Conservation (phyloP, 2,888 invertebrate genomes). For the Mesoligia furuncula region DNA sequence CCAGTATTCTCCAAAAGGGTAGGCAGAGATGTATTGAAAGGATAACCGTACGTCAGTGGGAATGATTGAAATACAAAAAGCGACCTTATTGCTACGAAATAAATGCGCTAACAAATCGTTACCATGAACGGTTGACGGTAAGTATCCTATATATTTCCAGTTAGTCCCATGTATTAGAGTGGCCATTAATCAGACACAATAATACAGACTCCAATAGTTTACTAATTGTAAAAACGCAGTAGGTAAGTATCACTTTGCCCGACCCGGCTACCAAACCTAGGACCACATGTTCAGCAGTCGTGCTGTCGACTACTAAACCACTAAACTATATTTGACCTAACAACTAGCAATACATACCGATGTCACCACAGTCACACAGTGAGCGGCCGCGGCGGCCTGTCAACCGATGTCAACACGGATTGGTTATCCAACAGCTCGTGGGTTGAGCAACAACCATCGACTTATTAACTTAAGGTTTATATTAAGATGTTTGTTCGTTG, state of each 20-base stretch:
- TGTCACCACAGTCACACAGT: conserved; percentile 23
- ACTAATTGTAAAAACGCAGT: no score
- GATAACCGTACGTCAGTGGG: neutral
- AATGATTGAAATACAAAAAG: neutral
- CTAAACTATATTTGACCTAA: neutral
- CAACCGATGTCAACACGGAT: conserved; percentile 44
- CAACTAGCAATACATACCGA: conserved; percentile 19
- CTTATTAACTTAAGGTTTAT: conserved; percentile 1
- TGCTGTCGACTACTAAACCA: no score
- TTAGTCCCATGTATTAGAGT: no score
- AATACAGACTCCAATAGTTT: no score
- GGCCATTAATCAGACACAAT: no score
- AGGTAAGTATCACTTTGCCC: neutral
- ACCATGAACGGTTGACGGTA: no score
- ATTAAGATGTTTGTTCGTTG: neutral
- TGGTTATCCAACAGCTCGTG: conserved; percentile 33
- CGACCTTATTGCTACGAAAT: neutral
- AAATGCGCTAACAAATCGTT: neutral
- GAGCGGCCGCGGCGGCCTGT: conserved; percentile 12
- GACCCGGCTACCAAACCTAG: neutral
- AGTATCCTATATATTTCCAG: no score
- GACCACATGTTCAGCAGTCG: neutral
- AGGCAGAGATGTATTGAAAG: neutral
- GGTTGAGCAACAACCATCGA: conserved; percentile 40
- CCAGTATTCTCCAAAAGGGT: neutral